Evolutionary conservation across 2,888 invertebrate genomes (phyloP).

Genomic region (Bombylius discolor): DNA sequence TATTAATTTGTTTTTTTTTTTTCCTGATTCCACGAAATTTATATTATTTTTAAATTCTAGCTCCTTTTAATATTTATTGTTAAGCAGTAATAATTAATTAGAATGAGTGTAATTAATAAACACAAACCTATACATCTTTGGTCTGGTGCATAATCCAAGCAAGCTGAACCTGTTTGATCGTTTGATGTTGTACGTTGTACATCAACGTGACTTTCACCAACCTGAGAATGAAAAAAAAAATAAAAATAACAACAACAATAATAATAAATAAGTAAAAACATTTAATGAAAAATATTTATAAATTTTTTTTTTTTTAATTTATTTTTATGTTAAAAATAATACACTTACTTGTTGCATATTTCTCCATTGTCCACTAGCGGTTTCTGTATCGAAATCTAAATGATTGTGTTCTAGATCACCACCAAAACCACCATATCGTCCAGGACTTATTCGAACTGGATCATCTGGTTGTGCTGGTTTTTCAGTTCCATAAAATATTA

Average conservation of each 20-base stretch:
- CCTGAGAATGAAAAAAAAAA: slow-evolving; percentile 6
- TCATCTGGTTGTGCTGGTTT: slow-evolving; percentile 44
- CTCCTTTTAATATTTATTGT: neutral
- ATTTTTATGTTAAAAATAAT: too few species aligned
- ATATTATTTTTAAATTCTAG: neutral
- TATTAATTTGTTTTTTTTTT: too few species aligned
- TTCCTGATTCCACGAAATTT: too few species aligned
- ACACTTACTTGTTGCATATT: slow-evolving; percentile 47
- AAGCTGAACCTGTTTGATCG: slow-evolving; percentile 31
- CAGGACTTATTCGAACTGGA: slow-evolving; percentile 24
- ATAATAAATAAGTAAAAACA: neutral
- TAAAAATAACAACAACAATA: neutral
- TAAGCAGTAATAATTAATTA: neutral
- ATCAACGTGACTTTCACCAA: slow-evolving; percentile 20
- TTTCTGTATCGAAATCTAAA: slow-evolving; percentile 43
- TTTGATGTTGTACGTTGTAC: slow-evolving; percentile 25
- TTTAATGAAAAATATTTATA: neutral
- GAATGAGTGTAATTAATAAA: slow-evolving; percentile 17
- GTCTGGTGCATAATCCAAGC: slow-evolving; percentile 30
- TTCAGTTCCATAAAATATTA: slow-evolving; percentile 71
- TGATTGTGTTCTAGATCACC: slow-evolving; percentile 48
- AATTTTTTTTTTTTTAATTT: neutral
- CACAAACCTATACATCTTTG: slow-evolving; percentile 39
- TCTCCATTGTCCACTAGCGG: slow-evolving; percentile 46
- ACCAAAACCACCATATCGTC: slow-evolving; percentile 25